Conservation (phyloP, 2,113 vertebrate species). For the Percopsis transmontana region DNA sequence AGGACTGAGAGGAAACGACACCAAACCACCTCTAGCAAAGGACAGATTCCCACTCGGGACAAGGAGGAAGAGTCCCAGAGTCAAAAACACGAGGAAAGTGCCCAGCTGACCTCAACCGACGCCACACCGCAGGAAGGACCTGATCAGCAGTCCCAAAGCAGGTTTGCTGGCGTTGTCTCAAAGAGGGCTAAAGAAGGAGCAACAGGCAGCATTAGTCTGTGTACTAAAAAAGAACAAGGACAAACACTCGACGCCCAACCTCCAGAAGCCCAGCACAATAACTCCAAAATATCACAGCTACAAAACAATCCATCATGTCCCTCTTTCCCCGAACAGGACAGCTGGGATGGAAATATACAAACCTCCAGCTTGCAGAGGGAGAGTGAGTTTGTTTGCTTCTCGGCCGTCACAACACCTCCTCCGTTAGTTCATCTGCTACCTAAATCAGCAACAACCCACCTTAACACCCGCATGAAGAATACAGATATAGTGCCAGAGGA, state of each 20-base stretch:
- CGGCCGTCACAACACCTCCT: conserved; percentile 55
- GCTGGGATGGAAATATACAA: conserved; percentile 29
- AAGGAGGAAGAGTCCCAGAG: neutral
- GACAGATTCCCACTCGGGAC: neutral
- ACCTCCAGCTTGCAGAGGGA: conserved; percentile 48
- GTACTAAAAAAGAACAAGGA: conserved; percentile 20
- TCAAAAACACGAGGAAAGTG: conserved; percentile 2
- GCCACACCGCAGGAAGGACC: conserved; percentile 1
- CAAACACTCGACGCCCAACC: conserved; percentile 11
- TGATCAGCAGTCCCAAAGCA: conserved; percentile 21
- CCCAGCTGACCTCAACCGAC: neutral
- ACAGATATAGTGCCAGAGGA: conserved; percentile 22
- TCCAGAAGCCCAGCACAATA: neutral
- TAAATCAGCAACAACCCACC: conserved; percentile 29
- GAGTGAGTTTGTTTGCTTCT: conserved; percentile 54
- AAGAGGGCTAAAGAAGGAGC: conserved; percentile 33
- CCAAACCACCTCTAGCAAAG: neutral
- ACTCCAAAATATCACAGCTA: conserved; percentile 15
- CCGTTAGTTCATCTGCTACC: conserved; percentile 52
- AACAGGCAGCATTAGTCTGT: neutral
- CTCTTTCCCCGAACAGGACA: conserved; percentile 16
- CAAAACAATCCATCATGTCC: conserved; percentile 29
- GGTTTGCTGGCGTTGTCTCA: conserved; percentile 48
- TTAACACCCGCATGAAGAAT: neutral
- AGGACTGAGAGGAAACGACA: neutral